Conservation (phyloP, 1,140 invertebrate species). For the Zophobas morio region DNA sequence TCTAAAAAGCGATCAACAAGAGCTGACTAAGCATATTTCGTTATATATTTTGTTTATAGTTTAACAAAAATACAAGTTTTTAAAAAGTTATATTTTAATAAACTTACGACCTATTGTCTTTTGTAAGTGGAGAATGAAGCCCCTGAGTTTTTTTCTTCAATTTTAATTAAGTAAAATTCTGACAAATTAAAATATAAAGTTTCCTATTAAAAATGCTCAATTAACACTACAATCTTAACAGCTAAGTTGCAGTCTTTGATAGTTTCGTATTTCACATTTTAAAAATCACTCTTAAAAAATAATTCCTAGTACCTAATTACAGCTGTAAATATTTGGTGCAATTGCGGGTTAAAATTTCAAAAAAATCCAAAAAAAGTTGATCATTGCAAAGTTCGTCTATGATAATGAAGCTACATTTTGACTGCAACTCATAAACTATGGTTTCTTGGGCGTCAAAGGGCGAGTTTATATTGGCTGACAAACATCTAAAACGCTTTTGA, state of each 20-base stretch:
- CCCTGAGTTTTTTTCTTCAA: background rate
- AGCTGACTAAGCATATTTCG: background rate
- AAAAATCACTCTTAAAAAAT: background rate
- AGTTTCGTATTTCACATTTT: background rate
- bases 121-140: background rate
- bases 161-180: background rate
- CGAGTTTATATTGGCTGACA: constrained; percentile 2
- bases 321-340: constrained; percentile 4
- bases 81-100: constrained; percentile 8
- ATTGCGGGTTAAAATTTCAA: constrained; percentile 1
- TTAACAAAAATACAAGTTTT: constrained; percentile 3
- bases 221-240: constrained; percentile 12
- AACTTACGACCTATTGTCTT: background rate
- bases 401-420: constrained; percentile 4
- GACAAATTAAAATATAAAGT: too few relatives aligned
- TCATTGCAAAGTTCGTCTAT: constrained; percentile 2
- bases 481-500: constrained; percentile 20
- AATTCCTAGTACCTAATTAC: background rate
- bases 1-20: constrained; percentile 7
- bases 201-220: background rate
- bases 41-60: background rate
- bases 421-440: background rate
- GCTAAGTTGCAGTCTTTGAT: background rate
- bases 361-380: background rate
- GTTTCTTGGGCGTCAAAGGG: background rate